Evolutionary conservation across 2,888 invertebrate species (phyloP).

Genomic region (Eustalomyia histrio): DNA sequence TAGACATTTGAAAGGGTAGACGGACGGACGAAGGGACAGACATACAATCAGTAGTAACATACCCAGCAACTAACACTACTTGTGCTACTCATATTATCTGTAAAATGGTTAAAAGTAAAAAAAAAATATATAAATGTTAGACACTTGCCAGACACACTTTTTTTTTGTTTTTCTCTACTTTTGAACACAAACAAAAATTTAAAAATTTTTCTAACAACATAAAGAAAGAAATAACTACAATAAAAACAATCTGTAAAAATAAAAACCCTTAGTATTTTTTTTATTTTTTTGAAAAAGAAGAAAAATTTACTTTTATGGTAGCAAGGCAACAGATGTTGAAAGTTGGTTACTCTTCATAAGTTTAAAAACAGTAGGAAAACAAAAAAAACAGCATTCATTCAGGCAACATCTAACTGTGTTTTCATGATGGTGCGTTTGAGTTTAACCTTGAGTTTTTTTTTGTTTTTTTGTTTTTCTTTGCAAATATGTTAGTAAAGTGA

Average conservation of each 20-base stretch:
- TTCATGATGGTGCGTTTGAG: conserved; percentile 39
- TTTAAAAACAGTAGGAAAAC: neutral
- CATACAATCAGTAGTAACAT: neutral
- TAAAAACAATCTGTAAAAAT: conserved; percentile 8
- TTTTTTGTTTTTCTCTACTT: neutral
- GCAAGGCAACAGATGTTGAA: conserved; percentile 55
- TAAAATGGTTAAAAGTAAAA: conserved; percentile 22
- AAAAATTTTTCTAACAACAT: conserved; percentile 35
- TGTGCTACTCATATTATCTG: conserved; percentile 19
- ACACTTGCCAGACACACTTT: conserved; percentile 68
- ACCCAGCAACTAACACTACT: neutral
- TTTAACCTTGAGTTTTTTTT: conserved; percentile 54
- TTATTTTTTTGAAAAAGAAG: conserved; percentile 21
- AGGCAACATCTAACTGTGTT: conserved; percentile 29
- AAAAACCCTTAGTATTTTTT: conserved; percentile 26
- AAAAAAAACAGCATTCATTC: too few relatives aligned
- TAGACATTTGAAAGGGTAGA: neutral
- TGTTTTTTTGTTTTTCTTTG: too few relatives aligned
- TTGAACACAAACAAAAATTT: conserved; percentile 26
- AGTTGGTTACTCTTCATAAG: conserved; percentile 20
- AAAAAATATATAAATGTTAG: conserved; percentile 60
- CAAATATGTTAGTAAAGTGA: neutral
- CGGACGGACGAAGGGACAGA: neutral
- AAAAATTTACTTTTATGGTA: conserved; percentile 34
- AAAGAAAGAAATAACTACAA: conserved; percentile 41